Conservation (phyloP, 2,113 vertebrate genomes). For the Melierax canorus region DNA sequence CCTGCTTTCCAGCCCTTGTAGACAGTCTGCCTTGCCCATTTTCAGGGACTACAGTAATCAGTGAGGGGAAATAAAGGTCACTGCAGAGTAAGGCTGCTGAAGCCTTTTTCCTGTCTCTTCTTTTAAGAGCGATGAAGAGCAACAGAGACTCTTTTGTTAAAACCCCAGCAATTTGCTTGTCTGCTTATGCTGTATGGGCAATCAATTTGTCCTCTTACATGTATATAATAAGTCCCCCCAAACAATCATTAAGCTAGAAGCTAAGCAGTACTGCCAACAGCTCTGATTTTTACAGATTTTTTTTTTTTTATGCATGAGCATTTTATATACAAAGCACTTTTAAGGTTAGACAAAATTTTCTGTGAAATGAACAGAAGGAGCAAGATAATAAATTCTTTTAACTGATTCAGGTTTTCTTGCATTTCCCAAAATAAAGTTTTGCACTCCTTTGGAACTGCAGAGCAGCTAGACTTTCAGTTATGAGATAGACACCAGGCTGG, state of each 20-base stretch:
- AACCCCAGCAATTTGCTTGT: neutral
- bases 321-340: neutral
- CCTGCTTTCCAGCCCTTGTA: neutral
- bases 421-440: neutral
- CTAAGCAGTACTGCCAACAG: neutral
- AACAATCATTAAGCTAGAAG: neutral
- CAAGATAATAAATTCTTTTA: neutral
- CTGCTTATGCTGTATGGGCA: neutral
- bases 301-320: neutral
- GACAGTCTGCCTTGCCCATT: neutral
- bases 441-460: no score
- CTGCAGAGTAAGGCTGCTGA: neutral
- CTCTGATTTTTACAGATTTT: neutral
- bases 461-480: neutral
- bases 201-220: neutral
- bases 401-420: neutral
- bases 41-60: neutral
- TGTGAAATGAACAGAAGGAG: neutral
- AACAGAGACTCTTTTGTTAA: constrained; percentile 4
- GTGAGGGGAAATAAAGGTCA: neutral
- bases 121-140: neutral
- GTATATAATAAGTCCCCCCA: neutral
- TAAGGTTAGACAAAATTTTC: neutral
- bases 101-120: neutral
- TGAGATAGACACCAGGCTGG: neutral